These are phyloP conservation scores for Ursus arctos DNA, from an alignment of 2,113 vertebrate genomes.

Conservation along the genomic window DNA sequence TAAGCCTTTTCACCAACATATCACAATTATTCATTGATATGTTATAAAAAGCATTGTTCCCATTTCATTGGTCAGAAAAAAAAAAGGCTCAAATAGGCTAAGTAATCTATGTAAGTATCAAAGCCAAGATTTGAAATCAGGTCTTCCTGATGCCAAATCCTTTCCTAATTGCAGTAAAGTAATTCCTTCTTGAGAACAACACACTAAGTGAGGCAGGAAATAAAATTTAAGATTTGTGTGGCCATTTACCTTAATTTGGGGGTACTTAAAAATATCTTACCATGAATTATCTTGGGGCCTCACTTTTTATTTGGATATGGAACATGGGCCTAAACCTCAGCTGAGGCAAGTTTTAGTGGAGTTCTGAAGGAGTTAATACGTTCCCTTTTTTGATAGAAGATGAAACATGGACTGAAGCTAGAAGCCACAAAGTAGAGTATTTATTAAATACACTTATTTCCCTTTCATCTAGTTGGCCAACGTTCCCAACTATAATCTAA, in stretches of 20 bases:
- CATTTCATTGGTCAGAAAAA: background rate
- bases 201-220: background rate
- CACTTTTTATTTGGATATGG: background rate
- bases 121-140: background rate
- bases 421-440: slow-evolving; percentile 71
- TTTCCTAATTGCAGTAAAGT: background rate
- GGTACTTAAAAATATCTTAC: background rate
- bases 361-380: slow-evolving; percentile 63
- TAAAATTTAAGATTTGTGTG: slow-evolving; percentile 10
- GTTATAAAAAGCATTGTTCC: background rate
- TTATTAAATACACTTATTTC: slow-evolving; percentile 64
- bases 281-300: background rate
- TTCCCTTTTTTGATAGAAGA: slow-evolving; percentile 29
- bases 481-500: slow-evolving; percentile 58
- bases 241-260: background rate
- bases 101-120: background rate
- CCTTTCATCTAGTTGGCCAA: slow-evolving; percentile 74
- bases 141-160: background rate
- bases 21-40: background rate
- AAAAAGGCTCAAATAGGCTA: background rate
- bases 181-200: background rate
- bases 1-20: background rate
- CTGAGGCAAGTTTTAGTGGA: background rate
- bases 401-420: slow-evolving; percentile 34
- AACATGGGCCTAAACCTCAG: background rate